Percentiles rank a stretch among this genome's conserved stretches.
phyloP scores from a whole-genome alignment of 2,888 invertebrate species.

The Drosophila greeni region DNA sequence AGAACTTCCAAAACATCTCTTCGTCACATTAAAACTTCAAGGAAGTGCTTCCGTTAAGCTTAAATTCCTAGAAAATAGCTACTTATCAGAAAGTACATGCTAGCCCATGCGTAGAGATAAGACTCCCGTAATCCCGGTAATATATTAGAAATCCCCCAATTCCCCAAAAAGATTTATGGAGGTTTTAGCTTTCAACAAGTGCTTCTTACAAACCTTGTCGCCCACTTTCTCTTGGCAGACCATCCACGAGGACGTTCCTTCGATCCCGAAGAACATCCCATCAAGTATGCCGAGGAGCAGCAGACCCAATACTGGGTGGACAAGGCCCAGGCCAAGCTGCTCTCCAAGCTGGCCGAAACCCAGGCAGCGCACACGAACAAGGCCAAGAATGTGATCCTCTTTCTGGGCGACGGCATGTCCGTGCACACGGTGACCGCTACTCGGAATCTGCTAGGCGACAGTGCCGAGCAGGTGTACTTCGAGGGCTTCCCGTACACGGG shows the following conservation, averaged over 20 bases:
- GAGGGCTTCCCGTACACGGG: slow-evolving; percentile 83
- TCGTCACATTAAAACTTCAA: background rate
- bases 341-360: slow-evolving; percentile 62
- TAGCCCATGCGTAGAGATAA: slow-evolving; percentile 11
- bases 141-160: slow-evolving; percentile 2
- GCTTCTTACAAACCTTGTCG: background rate
- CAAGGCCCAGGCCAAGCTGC: slow-evolving; percentile 73
- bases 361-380: slow-evolving; percentile 56
- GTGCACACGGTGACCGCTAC: slow-evolving; percentile 85
- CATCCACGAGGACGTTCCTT: slow-evolving; percentile 39
- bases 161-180: slow-evolving; percentile 1
- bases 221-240: slow-evolving; percentile 50
- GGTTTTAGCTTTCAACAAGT: background rate
- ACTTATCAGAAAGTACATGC: slow-evolving; percentile 10
- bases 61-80: slow-evolving; percentile 4
- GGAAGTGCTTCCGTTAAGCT: background rate
- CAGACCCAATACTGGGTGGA: slow-evolving; percentile 73
- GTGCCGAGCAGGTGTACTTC: slow-evolving; percentile 82
- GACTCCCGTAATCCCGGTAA: slow-evolving; percentile 5
- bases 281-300: slow-evolving; percentile 66
- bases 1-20: background rate
- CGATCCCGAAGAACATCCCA: slow-evolving; percentile 13
- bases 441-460: slow-evolving; percentile 83
- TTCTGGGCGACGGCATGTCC: slow-evolving; percentile 89
- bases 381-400: slow-evolving; percentile 84